A percentile compares a stretch with the other conserved stretches of the same genome.
These are phyloP conservation scores for Erebia ligea DNA, from an alignment of 2,888 invertebrate species.

Conservation along the genomic window DNA sequence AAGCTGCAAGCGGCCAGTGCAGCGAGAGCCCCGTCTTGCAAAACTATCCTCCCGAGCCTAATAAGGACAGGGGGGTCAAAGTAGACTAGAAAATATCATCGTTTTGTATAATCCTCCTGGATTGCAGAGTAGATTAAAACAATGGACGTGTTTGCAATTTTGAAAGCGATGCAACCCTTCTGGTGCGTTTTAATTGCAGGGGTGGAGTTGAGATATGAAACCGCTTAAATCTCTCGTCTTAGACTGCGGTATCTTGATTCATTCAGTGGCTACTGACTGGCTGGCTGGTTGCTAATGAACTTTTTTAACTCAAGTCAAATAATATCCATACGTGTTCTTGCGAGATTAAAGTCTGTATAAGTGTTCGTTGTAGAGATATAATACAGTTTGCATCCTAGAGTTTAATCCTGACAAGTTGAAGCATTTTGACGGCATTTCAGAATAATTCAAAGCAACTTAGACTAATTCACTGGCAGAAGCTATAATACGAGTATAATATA, in stretches of 20 bases:
- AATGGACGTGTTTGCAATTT: constrained; percentile 81
- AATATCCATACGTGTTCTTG: too few relatives aligned
- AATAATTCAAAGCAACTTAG: too few relatives aligned
- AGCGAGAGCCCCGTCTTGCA: constrained; percentile 46
- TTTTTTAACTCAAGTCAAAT: not conserved
- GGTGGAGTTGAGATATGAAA: constrained; percentile 56
- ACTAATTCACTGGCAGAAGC: too few relatives aligned
- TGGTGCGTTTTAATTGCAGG: constrained; percentile 80
- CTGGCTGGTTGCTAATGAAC: not conserved
- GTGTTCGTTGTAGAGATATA: too few relatives aligned
- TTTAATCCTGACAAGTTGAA: too few relatives aligned
- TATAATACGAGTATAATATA: too few relatives aligned
- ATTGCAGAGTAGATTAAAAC: constrained; percentile 76
- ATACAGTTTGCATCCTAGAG: too few relatives aligned
- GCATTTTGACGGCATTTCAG: too few relatives aligned
- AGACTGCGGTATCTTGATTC: constrained; percentile 31
- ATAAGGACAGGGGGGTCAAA: constrained; percentile 48
- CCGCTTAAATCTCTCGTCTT: constrained; percentile 60
- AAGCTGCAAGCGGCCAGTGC: constrained; percentile 51
- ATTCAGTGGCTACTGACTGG: constrained; percentile 13
- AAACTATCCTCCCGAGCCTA: constrained; percentile 37
- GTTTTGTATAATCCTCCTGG: constrained; percentile 63
- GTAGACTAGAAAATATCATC: constrained; percentile 55
- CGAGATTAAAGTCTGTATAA: too few relatives aligned
- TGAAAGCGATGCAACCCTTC: constrained; percentile 77